Evolutionary conservation across 2,113 vertebrate genomes (phyloP).

Genomic region (Electrona antarctica): DNA sequence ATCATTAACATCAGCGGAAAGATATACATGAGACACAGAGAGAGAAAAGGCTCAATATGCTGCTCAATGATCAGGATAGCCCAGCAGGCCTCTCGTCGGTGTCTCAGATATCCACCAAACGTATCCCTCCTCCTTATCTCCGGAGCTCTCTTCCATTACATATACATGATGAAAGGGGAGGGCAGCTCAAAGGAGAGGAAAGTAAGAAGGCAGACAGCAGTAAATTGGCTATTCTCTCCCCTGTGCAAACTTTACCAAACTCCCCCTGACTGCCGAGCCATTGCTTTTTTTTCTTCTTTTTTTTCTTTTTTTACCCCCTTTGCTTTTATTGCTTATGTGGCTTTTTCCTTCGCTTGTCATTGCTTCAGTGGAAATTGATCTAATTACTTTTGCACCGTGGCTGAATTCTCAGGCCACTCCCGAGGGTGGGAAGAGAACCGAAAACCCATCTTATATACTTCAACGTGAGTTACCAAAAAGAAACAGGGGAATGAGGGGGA

Average conservation of each 20-base stretch:
- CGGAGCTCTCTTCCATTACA: conserved; percentile 44
- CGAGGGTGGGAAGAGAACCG: conserved; percentile 37
- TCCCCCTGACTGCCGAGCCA: conserved; percentile 48
- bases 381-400: conserved; percentile 58
- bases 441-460: neutral
- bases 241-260: conserved; percentile 54
- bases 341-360: conserved; percentile 48
- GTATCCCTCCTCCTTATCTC: conserved; percentile 52
- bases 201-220: conserved; percentile 66
- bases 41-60: conserved; percentile 60
- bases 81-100: conserved; percentile 53
- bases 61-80: conserved; percentile 67
- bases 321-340: conserved; percentile 64
- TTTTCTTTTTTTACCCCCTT: too few species aligned
- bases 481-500: conserved; percentile 10
- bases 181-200: conserved; percentile 62
- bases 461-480: conserved; percentile 28
- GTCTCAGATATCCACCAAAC: neutral
- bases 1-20: conserved; percentile 72
- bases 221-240: conserved; percentile 73
- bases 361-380: conserved; percentile 56
- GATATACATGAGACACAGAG: conserved; percentile 68
- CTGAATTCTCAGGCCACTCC: conserved; percentile 46
- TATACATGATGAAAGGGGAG: conserved; percentile 53
- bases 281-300: conserved; percentile 42